These are phyloP conservation scores for Eupsittula cactorum DNA, from an alignment of 2,113 vertebrate species.

Conservation along the genomic window DNA sequence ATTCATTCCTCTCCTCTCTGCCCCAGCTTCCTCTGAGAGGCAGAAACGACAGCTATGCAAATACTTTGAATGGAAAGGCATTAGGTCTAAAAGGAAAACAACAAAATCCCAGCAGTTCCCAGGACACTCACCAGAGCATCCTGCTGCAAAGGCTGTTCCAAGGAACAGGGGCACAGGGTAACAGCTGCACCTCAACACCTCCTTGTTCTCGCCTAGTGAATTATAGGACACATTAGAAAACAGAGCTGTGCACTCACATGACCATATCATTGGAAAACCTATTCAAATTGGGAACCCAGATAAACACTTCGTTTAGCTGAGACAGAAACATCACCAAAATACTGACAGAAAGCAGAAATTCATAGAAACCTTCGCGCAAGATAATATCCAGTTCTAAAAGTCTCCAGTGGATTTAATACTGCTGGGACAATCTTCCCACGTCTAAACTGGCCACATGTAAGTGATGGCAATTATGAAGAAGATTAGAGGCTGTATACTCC, in stretches of 20 bases:
- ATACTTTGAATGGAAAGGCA: neutral
- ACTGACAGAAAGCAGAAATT: neutral
- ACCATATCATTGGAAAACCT: neutral
- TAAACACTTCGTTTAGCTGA: neutral
- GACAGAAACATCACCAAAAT: neutral
- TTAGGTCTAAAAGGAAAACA: neutral
- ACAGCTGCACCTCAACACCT: neutral
- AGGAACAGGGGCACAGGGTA: neutral
- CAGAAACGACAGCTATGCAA: neutral
- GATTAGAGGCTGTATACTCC: neutral
- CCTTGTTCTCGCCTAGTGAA: neutral
- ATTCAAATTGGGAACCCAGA: neutral
- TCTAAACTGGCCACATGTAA: neutral
- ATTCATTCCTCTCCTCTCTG: neutral
- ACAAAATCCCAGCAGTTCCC: neutral
- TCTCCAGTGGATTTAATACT: neutral
- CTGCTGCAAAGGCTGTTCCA: neutral
- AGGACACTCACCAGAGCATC: neutral
- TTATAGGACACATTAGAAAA: neutral
- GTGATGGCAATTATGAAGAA: neutral
- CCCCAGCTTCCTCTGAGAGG: neutral
- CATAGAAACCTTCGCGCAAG: neutral
- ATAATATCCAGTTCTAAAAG: neutral
- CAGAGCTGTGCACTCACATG: neutral
- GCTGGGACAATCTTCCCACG: neutral